Percentiles rank a stretch among this genome's conserved stretches.
phyloP scores from a whole-genome alignment of 2,888 invertebrate species.

The Blera fallax region DNA sequence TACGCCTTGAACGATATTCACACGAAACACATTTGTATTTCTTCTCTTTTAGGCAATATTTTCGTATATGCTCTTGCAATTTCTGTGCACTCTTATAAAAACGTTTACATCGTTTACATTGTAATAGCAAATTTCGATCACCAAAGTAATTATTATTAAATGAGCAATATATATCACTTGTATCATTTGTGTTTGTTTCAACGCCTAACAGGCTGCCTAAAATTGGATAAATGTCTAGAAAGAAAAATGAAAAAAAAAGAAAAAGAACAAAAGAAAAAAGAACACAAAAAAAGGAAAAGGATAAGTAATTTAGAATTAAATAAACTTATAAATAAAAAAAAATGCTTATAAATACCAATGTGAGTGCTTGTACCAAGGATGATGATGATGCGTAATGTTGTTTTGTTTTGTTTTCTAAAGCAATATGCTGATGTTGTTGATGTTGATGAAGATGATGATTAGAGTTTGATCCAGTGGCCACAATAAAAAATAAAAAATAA shows the following conservation, averaged over 20 bases:
- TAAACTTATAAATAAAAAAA: conserved; percentile 10
- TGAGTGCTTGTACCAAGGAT: conserved; percentile 27
- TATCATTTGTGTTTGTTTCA: conserved; percentile 76
- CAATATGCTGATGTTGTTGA: conserved; percentile 25
- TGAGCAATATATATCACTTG: conserved; percentile 61
- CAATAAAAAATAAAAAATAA: not conserved
- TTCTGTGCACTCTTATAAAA: conserved; percentile 80
- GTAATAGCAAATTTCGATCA: conserved; percentile 74
- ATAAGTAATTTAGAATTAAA: conserved; percentile 15
- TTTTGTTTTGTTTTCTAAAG: conserved; percentile 23
- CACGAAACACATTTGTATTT: conserved; percentile 81
- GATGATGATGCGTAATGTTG: conserved; percentile 40
- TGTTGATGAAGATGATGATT: conserved; percentile 43
- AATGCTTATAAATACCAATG: conserved; percentile 44
- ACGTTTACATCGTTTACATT: conserved; percentile 80
- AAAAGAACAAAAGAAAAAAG: conserved; percentile 27
- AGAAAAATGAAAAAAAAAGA: conserved; percentile 38
- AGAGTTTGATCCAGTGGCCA: conserved; percentile 38
- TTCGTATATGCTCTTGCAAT: conserved; percentile 80
- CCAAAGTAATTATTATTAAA: conserved; percentile 54
- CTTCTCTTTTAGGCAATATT: conserved; percentile 81
- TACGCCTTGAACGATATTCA: conserved; percentile 80
- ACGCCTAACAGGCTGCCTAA: conserved; percentile 81
- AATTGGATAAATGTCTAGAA: conserved; percentile 80
- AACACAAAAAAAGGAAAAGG: conserved; percentile 28